phyloP scores from a whole-genome alignment of 2,113 vertebrate species.

The Stigmatopora nigra region DNA sequence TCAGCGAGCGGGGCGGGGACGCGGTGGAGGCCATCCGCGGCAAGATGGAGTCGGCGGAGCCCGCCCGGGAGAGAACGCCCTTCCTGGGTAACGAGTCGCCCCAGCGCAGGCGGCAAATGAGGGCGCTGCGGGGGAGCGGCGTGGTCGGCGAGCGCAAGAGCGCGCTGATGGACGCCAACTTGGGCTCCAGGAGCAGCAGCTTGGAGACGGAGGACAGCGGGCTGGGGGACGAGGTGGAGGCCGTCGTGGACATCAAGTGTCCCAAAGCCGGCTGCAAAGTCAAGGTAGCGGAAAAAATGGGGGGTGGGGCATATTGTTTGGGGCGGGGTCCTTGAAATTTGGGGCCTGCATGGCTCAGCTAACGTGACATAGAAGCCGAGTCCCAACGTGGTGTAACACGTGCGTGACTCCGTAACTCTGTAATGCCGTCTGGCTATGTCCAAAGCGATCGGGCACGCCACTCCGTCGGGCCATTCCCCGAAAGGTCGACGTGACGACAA shows the following conservation, averaged over 20 bases:
- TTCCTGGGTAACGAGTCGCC: conserved; percentile 67
- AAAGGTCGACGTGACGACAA: too few species aligned
- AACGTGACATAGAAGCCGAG: neutral
- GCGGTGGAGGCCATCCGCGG: conserved; percentile 53
- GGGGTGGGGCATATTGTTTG: too few species aligned
- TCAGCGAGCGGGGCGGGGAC: conserved; percentile 48
- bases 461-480: too few species aligned
- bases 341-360: too few species aligned
- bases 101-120: conserved; percentile 60
- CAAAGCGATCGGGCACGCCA: too few species aligned
- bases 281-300: conserved; percentile 57
- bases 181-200: conserved; percentile 60
- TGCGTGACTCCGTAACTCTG: too few species aligned
- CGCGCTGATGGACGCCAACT: conserved; percentile 51
- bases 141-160: conserved; percentile 45
- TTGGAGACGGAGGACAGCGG: conserved; percentile 69
- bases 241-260: conserved; percentile 8
- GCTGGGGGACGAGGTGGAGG: conserved; percentile 59
- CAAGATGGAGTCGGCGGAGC: conserved; percentile 59
- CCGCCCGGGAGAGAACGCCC: conserved; percentile 39
- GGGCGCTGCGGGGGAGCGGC: conserved; percentile 38
- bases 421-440: too few species aligned
- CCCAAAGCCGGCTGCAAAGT: conserved; percentile 43
- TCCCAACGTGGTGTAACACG: neutral
- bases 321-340: too few species aligned